phyloP scores from a whole-genome alignment of 2,888 invertebrate genomes.

The Anthrax anthrax region DNA sequence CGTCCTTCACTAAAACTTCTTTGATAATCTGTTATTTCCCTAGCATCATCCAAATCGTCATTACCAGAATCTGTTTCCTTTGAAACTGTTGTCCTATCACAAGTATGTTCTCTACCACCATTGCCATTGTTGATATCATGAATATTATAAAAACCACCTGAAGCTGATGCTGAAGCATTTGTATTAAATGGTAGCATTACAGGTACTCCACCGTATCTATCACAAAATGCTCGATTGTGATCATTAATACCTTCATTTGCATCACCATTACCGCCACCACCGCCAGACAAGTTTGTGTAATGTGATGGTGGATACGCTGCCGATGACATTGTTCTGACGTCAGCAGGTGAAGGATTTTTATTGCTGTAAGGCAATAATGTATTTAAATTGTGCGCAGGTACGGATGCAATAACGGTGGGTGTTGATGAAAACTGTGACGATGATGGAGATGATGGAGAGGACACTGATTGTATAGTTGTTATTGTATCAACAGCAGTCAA shows the following conservation, averaged over 20 bases:
- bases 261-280: not conserved
- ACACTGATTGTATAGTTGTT: conserved; percentile 14
- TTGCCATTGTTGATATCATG: not conserved
- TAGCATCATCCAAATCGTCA: conserved; percentile 11
- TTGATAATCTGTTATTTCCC: conserved; percentile 33
- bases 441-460: conserved; percentile 23
- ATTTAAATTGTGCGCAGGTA: conserved; percentile 11
- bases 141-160: conserved; percentile 5
- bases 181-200: conserved; percentile 4
- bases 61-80: not conserved
- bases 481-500: conserved; percentile 22
- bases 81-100: not conserved
- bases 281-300: not conserved
- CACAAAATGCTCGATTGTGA: not conserved
- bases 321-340: conserved; percentile 9
- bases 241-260: not conserved
- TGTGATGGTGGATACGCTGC: conserved; percentile 4
- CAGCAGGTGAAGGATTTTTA: conserved; percentile 12
- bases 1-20: conserved; percentile 33
- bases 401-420: conserved; percentile 12
- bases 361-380: conserved; percentile 11
- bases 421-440: conserved; percentile 14
- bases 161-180: too few species aligned
- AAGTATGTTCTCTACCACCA: not conserved
- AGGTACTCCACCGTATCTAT: conserved; percentile 6